Evolutionary conservation across 1,140 invertebrate species (phyloP).

Genomic region (Anagrus nilaparvatae): DNA sequence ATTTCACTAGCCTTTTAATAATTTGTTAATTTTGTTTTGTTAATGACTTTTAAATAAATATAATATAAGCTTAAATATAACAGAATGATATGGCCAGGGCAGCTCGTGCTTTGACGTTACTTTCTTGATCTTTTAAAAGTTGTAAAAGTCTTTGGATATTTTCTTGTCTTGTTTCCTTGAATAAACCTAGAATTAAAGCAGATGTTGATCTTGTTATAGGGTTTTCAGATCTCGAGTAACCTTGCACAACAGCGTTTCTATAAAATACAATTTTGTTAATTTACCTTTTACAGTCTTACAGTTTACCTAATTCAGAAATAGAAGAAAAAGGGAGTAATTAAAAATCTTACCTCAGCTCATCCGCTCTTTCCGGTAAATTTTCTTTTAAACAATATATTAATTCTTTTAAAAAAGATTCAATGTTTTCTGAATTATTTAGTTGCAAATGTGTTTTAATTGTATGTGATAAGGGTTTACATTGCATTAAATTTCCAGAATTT

Average conservation of each 20-base stretch:
- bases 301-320: background rate
- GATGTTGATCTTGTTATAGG: constrained; percentile 27
- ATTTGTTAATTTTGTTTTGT: too few relatives aligned
- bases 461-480: constrained; percentile 21
- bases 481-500: constrained; percentile 21
- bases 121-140: constrained; percentile 47
- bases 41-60: too few relatives aligned
- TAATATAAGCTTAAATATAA: too few relatives aligned
- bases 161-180: constrained; percentile 28
- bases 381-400: constrained; percentile 27
- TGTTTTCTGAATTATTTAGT: constrained; percentile 13
- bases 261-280: constrained; percentile 10
- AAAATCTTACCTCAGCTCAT: constrained; percentile 29
- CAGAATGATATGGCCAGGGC: too few relatives aligned
- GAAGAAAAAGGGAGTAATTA: background rate
- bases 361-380: constrained; percentile 28
- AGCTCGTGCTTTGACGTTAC: constrained; percentile 46
- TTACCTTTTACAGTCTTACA: background rate
- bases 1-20: too few relatives aligned
- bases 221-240: constrained; percentile 34
- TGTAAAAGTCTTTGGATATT: constrained; percentile 47
- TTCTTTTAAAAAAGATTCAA: constrained; percentile 26
- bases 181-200: constrained; percentile 32
- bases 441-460: constrained; percentile 23
- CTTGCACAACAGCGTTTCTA: constrained; percentile 31